Evolutionary conservation across 2,888 invertebrate species (phyloP), one percentile per base, ranked within the genome.

Genomic region (Platycheirus albimanus): DNA sequence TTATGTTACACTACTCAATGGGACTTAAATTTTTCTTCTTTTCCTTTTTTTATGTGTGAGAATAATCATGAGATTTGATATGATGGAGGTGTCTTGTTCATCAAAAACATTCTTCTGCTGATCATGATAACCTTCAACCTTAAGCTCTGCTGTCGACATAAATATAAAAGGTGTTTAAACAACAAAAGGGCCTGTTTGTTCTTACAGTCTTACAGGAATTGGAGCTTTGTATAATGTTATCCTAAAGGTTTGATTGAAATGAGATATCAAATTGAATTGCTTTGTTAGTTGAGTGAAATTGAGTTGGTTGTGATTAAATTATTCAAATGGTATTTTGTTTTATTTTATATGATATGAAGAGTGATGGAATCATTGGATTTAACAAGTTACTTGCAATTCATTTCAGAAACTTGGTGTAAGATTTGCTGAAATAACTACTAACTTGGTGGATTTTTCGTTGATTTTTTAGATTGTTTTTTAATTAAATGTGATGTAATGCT

Each of bases 181-280:
- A 56, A 38, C 54, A 56, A 56, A n/a, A 38, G 20, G 20, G 8
- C 20, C n/a, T 17, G 19, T 19, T 45, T 17, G n/a, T n/a, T n/a
- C n/a, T n/a, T n/a, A n/a, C n/a, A n/a, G n/a, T n/a, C n/a, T n/a
- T n/a, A n/a, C n/a, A n/a, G n/a, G n/a, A n/a, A 19, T 45, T 15
- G 43, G 17, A 15, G 43, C 15, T 19, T 47, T 24, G 47, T 47
- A 24, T 24, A 24, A 24, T 17, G 19, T n/a, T 24, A 28, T 49
- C 49, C 49, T 2, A 13, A 8, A 28, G 13, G 8, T 13, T 49
- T 28, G 6, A n/a, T 47, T 47, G 20, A 54, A 54, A 36, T 36
- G 6, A 36, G 52, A 54, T 17, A 20, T 30, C 38, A 36, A 56
- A 56, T 56, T 56, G 54, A 38, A 56, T 56, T 56, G 54, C 36